Evolutionary conservation across 1,140 invertebrate genomes (phyloP).

Genomic region (Venturia canescens): DNA sequence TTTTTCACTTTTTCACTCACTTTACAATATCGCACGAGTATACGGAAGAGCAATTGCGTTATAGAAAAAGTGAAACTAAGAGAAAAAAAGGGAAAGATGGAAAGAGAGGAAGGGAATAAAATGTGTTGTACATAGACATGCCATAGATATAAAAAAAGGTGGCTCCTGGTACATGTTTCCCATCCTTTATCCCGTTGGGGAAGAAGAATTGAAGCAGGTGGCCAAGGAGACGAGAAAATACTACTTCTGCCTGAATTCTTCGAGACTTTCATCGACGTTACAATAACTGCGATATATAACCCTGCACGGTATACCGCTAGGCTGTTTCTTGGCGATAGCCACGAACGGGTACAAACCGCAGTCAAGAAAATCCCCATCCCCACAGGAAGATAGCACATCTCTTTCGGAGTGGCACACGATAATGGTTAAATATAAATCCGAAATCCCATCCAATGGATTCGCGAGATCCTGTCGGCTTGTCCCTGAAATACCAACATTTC

Average conservation of each 20-base stretch:
- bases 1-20: neutral
- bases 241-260: constrained; percentile 56
- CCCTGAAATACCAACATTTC: neutral
- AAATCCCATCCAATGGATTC: constrained; percentile 54
- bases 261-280: constrained; percentile 68
- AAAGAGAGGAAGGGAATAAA: neutral
- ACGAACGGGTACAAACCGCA: constrained; percentile 42
- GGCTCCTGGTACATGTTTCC: constrained; percentile 41
- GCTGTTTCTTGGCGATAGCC: constrained; percentile 47
- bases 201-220: constrained; percentile 48
- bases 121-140: neutral
- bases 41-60: too few relatives aligned
- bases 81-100: too few relatives aligned
- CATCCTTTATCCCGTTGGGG: constrained; percentile 54
- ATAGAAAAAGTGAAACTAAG: too few relatives aligned
- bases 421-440: constrained; percentile 65
- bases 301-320: constrained; percentile 51
- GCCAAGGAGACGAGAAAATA: constrained; percentile 56
- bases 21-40: too few relatives aligned
- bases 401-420: constrained; percentile 43
- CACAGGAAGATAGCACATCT: constrained; percentile 14
- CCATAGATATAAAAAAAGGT: constrained; percentile 6
- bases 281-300: constrained; percentile 67
- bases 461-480: too few relatives aligned
- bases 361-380: constrained; percentile 27